These are phyloP conservation scores for Danaus plexippus DNA, from an alignment of 1,140 invertebrate genomes.

Conservation along the genomic window DNA sequence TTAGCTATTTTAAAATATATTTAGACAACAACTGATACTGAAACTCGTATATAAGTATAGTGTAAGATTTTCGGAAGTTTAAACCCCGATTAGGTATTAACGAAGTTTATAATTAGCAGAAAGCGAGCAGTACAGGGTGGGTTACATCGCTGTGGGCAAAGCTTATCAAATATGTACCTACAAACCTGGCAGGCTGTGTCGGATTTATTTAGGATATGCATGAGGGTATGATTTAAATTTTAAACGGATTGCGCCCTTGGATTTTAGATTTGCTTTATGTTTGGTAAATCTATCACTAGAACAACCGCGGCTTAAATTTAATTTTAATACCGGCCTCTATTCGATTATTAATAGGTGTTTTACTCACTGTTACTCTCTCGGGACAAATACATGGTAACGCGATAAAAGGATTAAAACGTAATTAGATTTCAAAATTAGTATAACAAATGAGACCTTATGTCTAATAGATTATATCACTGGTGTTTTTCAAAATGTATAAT, in stretches of 20 bases:
- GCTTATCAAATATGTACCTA: constrained; percentile 71
- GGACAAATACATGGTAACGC: constrained; percentile 24
- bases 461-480: too few species aligned
- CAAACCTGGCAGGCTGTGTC: constrained; percentile 55
- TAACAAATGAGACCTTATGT: not conserved
- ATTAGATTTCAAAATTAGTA: constrained; percentile 15
- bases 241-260: constrained; percentile 69
- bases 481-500: too few species aligned
- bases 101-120: constrained; percentile 61
- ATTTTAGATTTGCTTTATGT: constrained; percentile 55
- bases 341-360: constrained; percentile 50
- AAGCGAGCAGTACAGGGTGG: constrained; percentile 45
- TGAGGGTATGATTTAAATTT: constrained; percentile 71
- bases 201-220: constrained; percentile 72
- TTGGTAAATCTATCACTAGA: constrained; percentile 65
- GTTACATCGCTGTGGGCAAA: constrained; percentile 36
- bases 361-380: constrained; percentile 34
- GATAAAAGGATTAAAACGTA: constrained; percentile 33
- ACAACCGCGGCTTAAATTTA: constrained; percentile 35
- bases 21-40: too few species aligned
- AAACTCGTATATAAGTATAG: too few species aligned
- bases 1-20: too few species aligned
- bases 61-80: constrained; percentile 6
- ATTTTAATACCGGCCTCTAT: constrained; percentile 41
- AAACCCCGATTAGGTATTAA: constrained; percentile 22